A percentile compares a stretch with the other conserved stretches of the same genome.
Conservation (phyloP, 2,797 vertebrate genomes). For the Ptychadena robeensis region DNA sequence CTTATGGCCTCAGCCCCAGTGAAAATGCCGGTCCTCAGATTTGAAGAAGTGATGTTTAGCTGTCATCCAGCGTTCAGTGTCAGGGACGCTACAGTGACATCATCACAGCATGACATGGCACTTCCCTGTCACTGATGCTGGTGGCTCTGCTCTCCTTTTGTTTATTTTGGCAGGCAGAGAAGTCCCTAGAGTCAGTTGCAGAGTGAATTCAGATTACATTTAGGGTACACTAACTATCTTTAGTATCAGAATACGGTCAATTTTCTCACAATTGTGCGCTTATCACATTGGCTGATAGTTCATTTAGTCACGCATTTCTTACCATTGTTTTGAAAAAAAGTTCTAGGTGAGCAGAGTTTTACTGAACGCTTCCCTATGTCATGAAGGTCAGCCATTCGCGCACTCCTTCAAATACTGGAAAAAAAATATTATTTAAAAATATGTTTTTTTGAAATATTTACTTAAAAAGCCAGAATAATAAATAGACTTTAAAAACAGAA, state of each 20-base stretch:
- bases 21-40: background rate
- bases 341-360: background rate
- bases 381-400: background rate
- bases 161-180: conserved; percentile 9
- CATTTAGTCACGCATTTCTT: background rate
- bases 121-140: background rate
- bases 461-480: background rate
- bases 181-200: background rate
- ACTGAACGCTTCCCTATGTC: too few species aligned
- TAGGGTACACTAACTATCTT: background rate
- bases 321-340: background rate
- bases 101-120: conserved; percentile 15
- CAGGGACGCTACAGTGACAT: conserved; percentile 1
- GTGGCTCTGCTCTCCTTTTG: background rate
- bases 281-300: background rate
- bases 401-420: too few species aligned
- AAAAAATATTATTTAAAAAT: background rate
- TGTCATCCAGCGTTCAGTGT: background rate
- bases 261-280: background rate
- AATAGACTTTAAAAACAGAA: background rate
- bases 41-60: background rate
- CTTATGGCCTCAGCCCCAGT: background rate
- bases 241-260: background rate
- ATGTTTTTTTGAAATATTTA: too few species aligned
- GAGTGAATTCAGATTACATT: background rate